Evolutionary conservation across 1,140 invertebrate genomes (phyloP), one percentile per base, ranked within the genome.

Genomic region (Hypothenemus hampei): DNA sequence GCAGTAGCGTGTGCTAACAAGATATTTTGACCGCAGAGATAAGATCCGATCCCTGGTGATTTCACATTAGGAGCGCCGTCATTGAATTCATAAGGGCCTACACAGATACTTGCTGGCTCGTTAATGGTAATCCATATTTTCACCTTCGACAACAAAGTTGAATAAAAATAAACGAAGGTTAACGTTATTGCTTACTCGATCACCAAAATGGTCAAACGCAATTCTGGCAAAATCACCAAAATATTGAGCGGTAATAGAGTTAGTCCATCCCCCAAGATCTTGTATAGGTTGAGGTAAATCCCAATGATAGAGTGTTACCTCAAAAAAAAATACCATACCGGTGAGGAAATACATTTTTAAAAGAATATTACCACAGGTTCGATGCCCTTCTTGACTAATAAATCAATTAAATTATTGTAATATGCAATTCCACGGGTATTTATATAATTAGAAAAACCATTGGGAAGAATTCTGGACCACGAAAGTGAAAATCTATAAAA

Each of bases 101-200:
- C 47, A 26, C 82, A 84, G 3, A 80, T 75, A 50, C 82, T 79
- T 73, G 78, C 78, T 2, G 84, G 84, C 67, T 88, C 84, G 65
- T 87, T 87, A 49, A 89, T 78, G 0, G 86, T 87, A 2, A 82
- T 79, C 82, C 85, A 89, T 16, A 71, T 26, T 41, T 77, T 79
- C 0, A 84, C 80, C 48, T 51, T 23, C 8, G 11, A 37, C 3
- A 3, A n/a, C n/a, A n/a, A 29, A 29, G n/a, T n/a, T n/a, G 26
- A 7, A n/a, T n/a, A n/a, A 29, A 29, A 29, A 29, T 29, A 7
- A 29, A 29, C 26, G 6, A 29, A 29, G 6, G 6, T 7, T 1
- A 29, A 5, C 11, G 6, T 29, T 29, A 29, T 7, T 29, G n/a
- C 26, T 77, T 23, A 64, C 59, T 11, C 54, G 47, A 47, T 64